Evolutionary conservation across 2,888 invertebrate species (phyloP).

Genomic region (Chromoteleia sp.): DNA sequence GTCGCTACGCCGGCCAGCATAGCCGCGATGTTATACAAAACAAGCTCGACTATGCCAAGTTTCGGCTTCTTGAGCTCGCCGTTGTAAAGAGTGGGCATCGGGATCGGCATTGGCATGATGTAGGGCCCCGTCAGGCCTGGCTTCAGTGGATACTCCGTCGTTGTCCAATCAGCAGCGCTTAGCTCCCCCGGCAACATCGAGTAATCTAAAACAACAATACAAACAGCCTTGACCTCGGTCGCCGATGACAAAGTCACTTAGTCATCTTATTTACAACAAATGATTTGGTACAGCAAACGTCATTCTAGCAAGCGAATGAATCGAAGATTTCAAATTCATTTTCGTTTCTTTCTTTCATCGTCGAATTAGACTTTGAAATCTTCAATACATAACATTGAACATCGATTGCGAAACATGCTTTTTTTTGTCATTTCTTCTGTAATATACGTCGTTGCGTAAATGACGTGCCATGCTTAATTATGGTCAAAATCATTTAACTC

Average conservation of each 20-base stretch:
- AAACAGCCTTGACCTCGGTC: slow-evolving; percentile 18
- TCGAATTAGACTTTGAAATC: not conserved
- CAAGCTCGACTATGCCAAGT: slow-evolving; percentile 90
- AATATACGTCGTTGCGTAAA: slow-evolving; percentile 8
- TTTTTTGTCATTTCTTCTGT: not conserved
- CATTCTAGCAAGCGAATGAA: slow-evolving; percentile 62
- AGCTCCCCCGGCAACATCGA: slow-evolving; percentile 79
- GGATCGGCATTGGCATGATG: slow-evolving; percentile 86
- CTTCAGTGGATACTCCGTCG: slow-evolving; percentile 79
- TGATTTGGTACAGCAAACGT: slow-evolving; percentile 56
- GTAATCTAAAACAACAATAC: slow-evolving; percentile 81
- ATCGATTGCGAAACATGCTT: slow-evolving; percentile 19
- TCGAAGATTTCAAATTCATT: not conserved
- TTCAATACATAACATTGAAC: slow-evolving; percentile 20
- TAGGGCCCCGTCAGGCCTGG: slow-evolving; percentile 81
- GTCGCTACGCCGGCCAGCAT: slow-evolving; percentile 95
- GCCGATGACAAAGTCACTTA: not conserved
- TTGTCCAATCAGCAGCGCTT: slow-evolving; percentile 78
- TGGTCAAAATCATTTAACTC: not conserved
- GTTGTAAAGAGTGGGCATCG: slow-evolving; percentile 93
- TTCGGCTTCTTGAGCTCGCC: slow-evolving; percentile 90
- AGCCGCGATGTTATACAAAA: slow-evolving; percentile 96
- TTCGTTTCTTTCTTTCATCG: not conserved
- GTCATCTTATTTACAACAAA: slow-evolving; percentile 13
- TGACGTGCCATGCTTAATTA: slow-evolving; percentile 43